Conservation (phyloP, 2,113 vertebrate species). For the Pomatostomus ruficeps region DNA sequence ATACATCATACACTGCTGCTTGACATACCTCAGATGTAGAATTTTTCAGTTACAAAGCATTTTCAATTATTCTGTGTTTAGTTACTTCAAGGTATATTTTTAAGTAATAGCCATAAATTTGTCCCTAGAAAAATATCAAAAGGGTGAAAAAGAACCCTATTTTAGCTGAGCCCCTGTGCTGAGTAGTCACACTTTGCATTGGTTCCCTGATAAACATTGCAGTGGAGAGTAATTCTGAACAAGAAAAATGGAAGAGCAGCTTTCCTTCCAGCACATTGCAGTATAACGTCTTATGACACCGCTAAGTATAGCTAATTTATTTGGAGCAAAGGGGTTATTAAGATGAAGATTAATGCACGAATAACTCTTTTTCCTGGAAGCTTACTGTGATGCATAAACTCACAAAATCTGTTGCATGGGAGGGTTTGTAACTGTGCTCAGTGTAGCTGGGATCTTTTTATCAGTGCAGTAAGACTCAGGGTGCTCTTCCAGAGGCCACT, state of each 20-base stretch:
- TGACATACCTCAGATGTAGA: background rate
- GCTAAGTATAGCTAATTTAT: conserved; percentile 36
- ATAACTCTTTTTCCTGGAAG: conserved; percentile 41
- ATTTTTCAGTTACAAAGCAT: background rate
- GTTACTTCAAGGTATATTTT: background rate
- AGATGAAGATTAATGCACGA: conserved; percentile 32
- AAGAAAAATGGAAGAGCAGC: background rate
- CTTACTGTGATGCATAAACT: conserved; percentile 17
- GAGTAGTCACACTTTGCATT: background rate
- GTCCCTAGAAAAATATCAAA: background rate
- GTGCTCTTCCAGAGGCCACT: background rate
- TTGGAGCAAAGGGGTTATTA: conserved; percentile 15
- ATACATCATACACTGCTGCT: background rate
- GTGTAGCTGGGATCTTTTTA: background rate
- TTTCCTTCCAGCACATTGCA: background rate
- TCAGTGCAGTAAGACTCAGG: background rate
- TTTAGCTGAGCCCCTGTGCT: background rate
- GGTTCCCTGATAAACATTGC: background rate
- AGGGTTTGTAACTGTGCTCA: background rate
- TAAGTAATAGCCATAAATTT: background rate
- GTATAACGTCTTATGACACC: conserved; percentile 1
- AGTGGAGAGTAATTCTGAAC: background rate
- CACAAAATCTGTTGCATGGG: background rate
- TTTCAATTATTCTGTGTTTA: background rate
- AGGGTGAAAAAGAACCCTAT: background rate